Evolutionary conservation across 2,888 invertebrate genomes (phyloP).

Genomic region (Caenorhabditis imperialis): DNA sequence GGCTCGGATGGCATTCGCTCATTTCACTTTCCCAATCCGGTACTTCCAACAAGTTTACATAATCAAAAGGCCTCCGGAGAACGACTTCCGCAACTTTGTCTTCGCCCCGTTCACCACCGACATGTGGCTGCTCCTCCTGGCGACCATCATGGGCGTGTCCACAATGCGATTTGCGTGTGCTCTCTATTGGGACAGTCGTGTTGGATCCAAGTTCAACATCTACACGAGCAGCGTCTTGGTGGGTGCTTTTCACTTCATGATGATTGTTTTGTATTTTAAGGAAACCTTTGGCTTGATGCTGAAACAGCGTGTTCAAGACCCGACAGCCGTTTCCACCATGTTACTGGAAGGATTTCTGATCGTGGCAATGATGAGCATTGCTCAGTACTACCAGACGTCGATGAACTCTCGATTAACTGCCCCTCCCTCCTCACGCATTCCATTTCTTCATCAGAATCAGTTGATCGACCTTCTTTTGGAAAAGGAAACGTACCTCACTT

Average conservation of each 20-base stretch:
- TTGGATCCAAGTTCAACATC: conserved; percentile 55
- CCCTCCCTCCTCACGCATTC: conserved; percentile 58
- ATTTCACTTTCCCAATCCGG: conserved; percentile 67
- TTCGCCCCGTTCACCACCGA: conserved; percentile 60
- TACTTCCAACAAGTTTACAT: conserved; percentile 68
- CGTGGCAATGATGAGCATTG: conserved; percentile 57
- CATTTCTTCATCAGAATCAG: conserved; percentile 62
- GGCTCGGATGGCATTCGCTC: conserved; percentile 61
- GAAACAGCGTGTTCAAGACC: conserved; percentile 61
- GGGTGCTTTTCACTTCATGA: not conserved
- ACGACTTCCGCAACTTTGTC: conserved; percentile 65
- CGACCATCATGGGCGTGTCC: conserved; percentile 55
- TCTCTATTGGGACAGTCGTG: conserved; percentile 53
- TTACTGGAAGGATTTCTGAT: conserved; percentile 58
- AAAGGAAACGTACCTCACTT: conserved; percentile 58
- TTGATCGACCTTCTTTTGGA: conserved; percentile 57
- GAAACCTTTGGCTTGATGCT: conserved; percentile 64
- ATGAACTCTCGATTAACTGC: conserved; percentile 69
- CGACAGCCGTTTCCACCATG: conserved; percentile 54
- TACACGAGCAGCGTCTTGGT: conserved; percentile 58
- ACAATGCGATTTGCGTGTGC: conserved; percentile 57
- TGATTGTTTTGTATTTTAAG: conserved; percentile 30
- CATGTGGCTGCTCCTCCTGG: conserved; percentile 59
- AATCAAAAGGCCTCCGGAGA: conserved; percentile 56
- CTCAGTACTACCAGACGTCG: conserved; percentile 62